A percentile compares a stretch with the other conserved stretches of the same genome.
Conservation (phyloP, 2,113 vertebrate species). For the Callopanchax toddi region DNA sequence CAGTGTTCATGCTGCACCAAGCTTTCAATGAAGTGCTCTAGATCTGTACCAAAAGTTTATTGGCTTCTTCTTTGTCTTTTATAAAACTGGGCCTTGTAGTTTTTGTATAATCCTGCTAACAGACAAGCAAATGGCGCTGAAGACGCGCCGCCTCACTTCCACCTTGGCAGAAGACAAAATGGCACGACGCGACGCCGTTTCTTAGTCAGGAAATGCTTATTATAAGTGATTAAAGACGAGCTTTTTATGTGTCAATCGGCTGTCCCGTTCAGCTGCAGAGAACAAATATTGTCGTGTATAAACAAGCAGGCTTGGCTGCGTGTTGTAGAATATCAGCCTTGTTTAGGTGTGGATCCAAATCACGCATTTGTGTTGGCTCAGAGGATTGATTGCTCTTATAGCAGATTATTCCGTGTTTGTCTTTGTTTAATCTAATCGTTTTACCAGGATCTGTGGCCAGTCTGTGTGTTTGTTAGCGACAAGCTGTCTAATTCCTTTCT, state of each 20-base stretch:
- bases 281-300: slow-evolving; percentile 61
- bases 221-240: slow-evolving; percentile 56
- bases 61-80: background rate
- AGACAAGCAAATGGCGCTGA: background rate
- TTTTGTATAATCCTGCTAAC: background rate
- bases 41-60: background rate
- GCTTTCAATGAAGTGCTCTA: background rate
- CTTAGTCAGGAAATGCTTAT: slow-evolving; percentile 23
- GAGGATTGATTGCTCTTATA: slow-evolving; percentile 74
- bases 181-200: slow-evolving; percentile 38
- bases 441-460: slow-evolving; percentile 73
- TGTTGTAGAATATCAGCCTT: slow-evolving; percentile 57
- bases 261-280: slow-evolving; percentile 44
- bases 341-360: slow-evolving; percentile 73
- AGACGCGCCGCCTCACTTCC: background rate
- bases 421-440: slow-evolving; percentile 79
- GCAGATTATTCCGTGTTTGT: slow-evolving; percentile 77
- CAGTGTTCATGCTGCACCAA: background rate
- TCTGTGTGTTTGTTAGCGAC: slow-evolving; percentile 73
- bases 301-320: slow-evolving; percentile 69
- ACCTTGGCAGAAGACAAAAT: slow-evolving; percentile 17
- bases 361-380: slow-evolving; percentile 64
- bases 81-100: background rate
- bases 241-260: slow-evolving; percentile 48
- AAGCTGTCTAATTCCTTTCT: slow-evolving; percentile 74